Base-by-base conservation (phyloP, 2,888 invertebrate genomes). In the Agrochola circellaris region DNA sequence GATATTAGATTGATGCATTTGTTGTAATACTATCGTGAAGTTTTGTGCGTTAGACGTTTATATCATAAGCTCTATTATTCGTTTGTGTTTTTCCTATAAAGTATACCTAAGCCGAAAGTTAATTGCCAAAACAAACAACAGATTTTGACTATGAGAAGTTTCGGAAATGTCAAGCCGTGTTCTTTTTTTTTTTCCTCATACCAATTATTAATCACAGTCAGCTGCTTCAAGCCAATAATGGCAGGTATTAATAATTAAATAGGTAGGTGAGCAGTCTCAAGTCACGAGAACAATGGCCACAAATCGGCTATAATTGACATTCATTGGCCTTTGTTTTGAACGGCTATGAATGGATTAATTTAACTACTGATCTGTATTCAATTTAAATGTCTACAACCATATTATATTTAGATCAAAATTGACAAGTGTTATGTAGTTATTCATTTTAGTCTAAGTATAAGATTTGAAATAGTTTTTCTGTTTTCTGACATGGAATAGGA, bases 291-390 rank as follows among this genome's bases (percentile, higher is more conserved):
- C 77, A 71, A 77, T 38, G 34, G 60, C 34, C 45, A 72, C 54
- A 72, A 77, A 79, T 54, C 15, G 26, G 34, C 9, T 30, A 34
- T 79, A 72, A 72, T 77, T 77, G 77, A 62, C 72, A 62, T 26
- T 77, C 26, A 80, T 62, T 80, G 62, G 38, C 54, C 26, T 30
- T 77, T 71, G 61, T 54, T 61, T 71, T 45, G 11, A 30, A 65
- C 45, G 26, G 34, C 20, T 61, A 38, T 56, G 54, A 79, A 38
- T 79, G 26, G 51, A 38, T 56, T 61, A 61, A 54, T n/a, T 61
- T 60, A 26, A 51, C 23, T 42, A 54, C 17, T 62, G 34, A 61
- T 26, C 42, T 20, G 30, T 60, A 17, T 60, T 38, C 2, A 8
- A 60, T 76, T 75, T 60, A 38, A 75, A 20, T 60, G 45, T 5